Conservation (phyloP, 1,140 invertebrate species). For the Apis laboriosa region DNA sequence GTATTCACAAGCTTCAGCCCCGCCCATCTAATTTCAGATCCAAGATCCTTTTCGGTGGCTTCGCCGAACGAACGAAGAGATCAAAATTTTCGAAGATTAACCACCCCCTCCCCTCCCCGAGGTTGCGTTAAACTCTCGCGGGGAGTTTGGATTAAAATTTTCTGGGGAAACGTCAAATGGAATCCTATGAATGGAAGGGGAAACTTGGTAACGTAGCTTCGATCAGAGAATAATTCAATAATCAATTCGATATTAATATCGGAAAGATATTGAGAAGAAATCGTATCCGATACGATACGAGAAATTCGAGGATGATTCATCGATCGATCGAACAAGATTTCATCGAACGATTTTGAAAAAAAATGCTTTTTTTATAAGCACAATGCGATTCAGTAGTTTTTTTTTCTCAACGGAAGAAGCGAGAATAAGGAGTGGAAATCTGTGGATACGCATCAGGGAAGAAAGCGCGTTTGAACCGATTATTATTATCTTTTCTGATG, state of each 20-base stretch:
- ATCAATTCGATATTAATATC: too few relatives aligned
- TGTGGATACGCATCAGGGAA: too few relatives aligned
- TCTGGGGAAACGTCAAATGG: too few relatives aligned
- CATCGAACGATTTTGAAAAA: not conserved
- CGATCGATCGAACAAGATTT: not conserved
- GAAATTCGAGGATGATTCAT: not conserved
- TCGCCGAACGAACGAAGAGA: not conserved
- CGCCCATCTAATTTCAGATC: constrained; percentile 69
- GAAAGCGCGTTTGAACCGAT: too few relatives aligned
- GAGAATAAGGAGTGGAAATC: not conserved
- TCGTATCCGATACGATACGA: not conserved
- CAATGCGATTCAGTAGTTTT: not conserved
- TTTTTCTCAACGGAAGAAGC: not conserved
- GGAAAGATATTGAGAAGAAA: not conserved
- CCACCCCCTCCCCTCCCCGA: not conserved
- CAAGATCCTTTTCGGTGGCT: constrained; percentile 39
- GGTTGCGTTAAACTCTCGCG: not conserved
- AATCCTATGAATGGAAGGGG: not conserved
- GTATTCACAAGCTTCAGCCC: constrained; percentile 59
- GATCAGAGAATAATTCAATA: not conserved
- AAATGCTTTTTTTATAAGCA: not conserved
- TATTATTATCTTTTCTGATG: too few relatives aligned
- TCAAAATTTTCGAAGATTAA: constrained; percentile 28
- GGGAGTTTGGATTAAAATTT: constrained; percentile 3
- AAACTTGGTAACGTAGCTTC: not conserved